Evolutionary conservation across 2,888 invertebrate species (phyloP).

Genomic region (Ditula angustiorana): DNA sequence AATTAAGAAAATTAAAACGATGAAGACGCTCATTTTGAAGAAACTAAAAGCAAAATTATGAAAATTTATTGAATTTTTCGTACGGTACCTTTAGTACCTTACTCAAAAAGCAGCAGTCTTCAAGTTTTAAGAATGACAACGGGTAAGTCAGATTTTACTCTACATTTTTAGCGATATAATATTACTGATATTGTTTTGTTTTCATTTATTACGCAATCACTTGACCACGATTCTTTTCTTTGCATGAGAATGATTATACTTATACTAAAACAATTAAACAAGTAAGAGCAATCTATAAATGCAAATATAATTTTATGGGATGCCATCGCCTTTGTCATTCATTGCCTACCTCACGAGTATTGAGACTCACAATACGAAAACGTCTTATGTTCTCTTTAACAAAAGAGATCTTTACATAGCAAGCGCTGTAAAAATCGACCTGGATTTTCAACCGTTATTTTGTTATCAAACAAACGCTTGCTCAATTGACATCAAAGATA

Average conservation of each 20-base stretch:
- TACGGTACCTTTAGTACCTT: constrained; percentile 40
- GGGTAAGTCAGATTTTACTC: constrained; percentile 61
- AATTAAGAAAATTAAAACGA: constrained; percentile 13
- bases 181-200: neutral
- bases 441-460: neutral
- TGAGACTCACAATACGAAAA: neutral
- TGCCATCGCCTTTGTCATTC: neutral
- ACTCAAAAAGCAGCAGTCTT: constrained; percentile 20
- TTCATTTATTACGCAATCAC: neutral
- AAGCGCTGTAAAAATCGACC: neutral
- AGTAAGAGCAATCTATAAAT: neutral
- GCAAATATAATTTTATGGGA: neutral
- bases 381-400: too few species aligned
- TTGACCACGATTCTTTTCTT: neutral
- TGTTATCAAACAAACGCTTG: neutral
- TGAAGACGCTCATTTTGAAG: constrained; percentile 25
- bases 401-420: too few species aligned
- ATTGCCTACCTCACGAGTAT: neutral
- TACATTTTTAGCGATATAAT: neutral
- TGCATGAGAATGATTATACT: neutral
- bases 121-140: constrained; percentile 60
- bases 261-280: neutral
- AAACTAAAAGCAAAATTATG: constrained; percentile 52
- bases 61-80: constrained; percentile 71
- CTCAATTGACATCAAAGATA: neutral